A percentile compares a stretch with the other conserved stretches of the same genome.
Conservation (phyloP, 2,797 vertebrate species). For the Fistularia commersonii region DNA sequence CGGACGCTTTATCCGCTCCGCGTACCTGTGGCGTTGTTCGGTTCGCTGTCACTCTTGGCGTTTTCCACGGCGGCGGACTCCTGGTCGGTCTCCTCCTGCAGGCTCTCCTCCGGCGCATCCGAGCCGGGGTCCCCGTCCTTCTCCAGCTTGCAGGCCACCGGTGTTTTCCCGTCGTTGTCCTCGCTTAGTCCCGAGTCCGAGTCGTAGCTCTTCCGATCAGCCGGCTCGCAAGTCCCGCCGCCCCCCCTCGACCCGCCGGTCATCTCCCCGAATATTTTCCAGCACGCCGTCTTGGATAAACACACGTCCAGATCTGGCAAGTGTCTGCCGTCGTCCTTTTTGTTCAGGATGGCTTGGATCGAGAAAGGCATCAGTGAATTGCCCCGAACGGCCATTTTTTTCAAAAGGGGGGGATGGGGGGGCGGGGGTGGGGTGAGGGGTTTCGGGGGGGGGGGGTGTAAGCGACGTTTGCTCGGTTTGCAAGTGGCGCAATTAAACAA, state of each 20-base stretch:
- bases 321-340: slow-evolving; percentile 82
- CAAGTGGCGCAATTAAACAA: slow-evolving; percentile 18
- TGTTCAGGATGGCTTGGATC: slow-evolving; percentile 95
- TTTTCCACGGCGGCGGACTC: slow-evolving; percentile 79
- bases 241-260: slow-evolving; percentile 61
- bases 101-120: slow-evolving; percentile 70
- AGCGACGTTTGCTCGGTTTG: slow-evolving; percentile 20
- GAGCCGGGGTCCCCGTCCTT: slow-evolving; percentile 65
- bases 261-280: slow-evolving; percentile 86
- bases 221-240: slow-evolving; percentile 57
- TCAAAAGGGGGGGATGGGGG: not conserved
- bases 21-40: slow-evolving; percentile 82
- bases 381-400: slow-evolving; percentile 87
- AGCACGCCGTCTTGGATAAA: slow-evolving; percentile 80
- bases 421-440: not conserved
- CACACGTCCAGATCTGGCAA: slow-evolving; percentile 80
- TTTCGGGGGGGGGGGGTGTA: not conserved
- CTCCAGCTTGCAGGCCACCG: slow-evolving; percentile 58
- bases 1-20: slow-evolving; percentile 1
- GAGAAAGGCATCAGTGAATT: slow-evolving; percentile 91
- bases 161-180: slow-evolving; percentile 79
- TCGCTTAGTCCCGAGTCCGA: slow-evolving; percentile 93
- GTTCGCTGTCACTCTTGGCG: slow-evolving; percentile 85
- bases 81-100: slow-evolving; percentile 77
- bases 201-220: slow-evolving; percentile 81